These are phyloP conservation scores for Pararge aegeria DNA, from an alignment of 1,140 invertebrate species.

Conservation along the genomic window DNA sequence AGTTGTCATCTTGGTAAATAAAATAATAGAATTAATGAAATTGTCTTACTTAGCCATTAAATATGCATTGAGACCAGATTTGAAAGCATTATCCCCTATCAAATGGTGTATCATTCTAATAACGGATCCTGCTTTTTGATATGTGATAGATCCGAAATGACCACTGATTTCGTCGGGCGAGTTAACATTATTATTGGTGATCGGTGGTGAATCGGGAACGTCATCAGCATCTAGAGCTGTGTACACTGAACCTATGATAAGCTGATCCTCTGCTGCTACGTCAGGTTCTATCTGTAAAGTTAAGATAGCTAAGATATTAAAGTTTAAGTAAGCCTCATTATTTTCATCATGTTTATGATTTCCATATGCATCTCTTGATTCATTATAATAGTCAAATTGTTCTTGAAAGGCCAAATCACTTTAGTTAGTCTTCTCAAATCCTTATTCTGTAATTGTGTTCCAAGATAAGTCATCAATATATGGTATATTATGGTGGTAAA, in stretches of 20 bases:
- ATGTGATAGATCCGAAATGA: slow-evolving; percentile 82
- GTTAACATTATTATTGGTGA: slow-evolving; percentile 65
- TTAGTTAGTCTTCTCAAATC: too few species aligned
- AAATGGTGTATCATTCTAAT: slow-evolving; percentile 89
- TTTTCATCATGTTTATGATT: too few species aligned
- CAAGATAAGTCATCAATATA: too few species aligned
- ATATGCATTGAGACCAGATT: slow-evolving; percentile 81
- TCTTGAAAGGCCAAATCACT: too few species aligned
- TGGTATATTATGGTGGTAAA: too few species aligned
- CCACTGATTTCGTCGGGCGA: slow-evolving; percentile 79
- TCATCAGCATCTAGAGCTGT: slow-evolving; percentile 61
- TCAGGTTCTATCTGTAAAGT: slow-evolving; percentile 57
- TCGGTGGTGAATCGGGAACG: slow-evolving; percentile 40
- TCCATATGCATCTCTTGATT: too few species aligned
- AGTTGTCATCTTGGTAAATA: too few species aligned
- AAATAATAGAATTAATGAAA: too few species aligned
- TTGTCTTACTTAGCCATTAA: slow-evolving; percentile 59
- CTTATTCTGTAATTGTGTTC: too few species aligned
- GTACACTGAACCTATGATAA: slow-evolving; percentile 66
- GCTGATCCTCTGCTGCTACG: slow-evolving; percentile 50
- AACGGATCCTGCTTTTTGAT: slow-evolving; percentile 84
- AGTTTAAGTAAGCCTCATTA: too few species aligned
- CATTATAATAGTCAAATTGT: too few species aligned
- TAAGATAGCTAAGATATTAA: neutral
- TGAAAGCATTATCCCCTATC: slow-evolving; percentile 83